phyloP scores from a whole-genome alignment of 1,140 invertebrate species.

The Tribolium castaneum region DNA sequence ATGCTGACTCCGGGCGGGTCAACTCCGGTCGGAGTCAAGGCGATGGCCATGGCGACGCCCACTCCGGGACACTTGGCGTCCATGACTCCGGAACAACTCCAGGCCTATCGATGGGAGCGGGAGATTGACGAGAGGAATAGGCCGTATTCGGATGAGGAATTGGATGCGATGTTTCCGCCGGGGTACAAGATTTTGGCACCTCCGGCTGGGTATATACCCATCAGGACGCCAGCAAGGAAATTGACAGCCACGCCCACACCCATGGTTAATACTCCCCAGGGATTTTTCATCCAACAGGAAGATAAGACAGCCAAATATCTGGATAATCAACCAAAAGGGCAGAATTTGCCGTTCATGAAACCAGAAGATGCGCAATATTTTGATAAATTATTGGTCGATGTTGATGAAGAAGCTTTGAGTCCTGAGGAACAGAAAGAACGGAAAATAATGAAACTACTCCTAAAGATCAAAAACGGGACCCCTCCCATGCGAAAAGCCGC shows the following conservation, averaged over 20 bases:
- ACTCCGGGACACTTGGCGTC: conserved; percentile 94
- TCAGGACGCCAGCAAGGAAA: conserved; percentile 96
- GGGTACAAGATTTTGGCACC: conserved; percentile 98
- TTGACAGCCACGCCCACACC: conserved; percentile 98
- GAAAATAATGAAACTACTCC: conserved; percentile 98
- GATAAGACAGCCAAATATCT: conserved; percentile 88
- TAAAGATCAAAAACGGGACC: conserved; percentile 99
- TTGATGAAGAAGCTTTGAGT: conserved; percentile 95
- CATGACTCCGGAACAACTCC: conserved; percentile 99
- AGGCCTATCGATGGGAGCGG: conserved; percentile 98
- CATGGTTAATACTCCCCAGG: conserved; percentile 82
- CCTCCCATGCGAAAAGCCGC: conserved; percentile 99
- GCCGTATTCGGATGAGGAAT: conserved; percentile 95
- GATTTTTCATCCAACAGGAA: conserved; percentile 96
- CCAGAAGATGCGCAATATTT: conserved; percentile 99
- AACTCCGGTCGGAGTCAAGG: conserved; percentile 95
- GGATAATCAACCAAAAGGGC: conserved; percentile 94
- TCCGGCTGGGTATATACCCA: conserved; percentile 95
- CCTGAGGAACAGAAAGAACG: conserved; percentile 98
- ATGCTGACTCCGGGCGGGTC: conserved; percentile 80
- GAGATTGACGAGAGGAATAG: conserved; percentile 99
- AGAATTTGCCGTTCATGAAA: conserved; percentile 98
- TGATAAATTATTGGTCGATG: conserved; percentile 97
- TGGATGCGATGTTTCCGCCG: conserved; percentile 96
- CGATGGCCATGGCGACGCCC: conserved; percentile 98